Percentiles rank a stretch among this genome's conserved stretches.
phyloP scores from a whole-genome alignment of 2,888 invertebrate genomes.

The Taphrorychus bicolor region DNA sequence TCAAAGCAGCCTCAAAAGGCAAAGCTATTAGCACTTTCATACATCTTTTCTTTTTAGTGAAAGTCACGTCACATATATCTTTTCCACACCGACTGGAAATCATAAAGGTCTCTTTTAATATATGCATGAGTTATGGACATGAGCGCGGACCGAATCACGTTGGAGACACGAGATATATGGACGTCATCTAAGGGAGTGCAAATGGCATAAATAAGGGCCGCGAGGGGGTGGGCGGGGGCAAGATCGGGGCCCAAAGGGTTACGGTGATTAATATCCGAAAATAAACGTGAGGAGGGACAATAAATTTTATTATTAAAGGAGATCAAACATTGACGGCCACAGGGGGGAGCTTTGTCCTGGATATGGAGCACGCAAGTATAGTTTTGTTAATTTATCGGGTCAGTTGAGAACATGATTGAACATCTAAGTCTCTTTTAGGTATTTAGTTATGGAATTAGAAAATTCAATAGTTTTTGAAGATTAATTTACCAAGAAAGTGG shows the following conservation, averaged over 20 bases:
- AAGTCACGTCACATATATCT: conserved; percentile 39
- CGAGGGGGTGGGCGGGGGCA: conserved; percentile 8
- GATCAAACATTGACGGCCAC: conserved; percentile 37
- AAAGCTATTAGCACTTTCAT: conserved; percentile 41
- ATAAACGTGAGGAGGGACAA: conserved; percentile 40
- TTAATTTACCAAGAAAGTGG: too few species aligned
- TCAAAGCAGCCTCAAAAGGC: conserved; percentile 34
- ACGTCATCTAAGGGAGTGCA: conserved; percentile 37
- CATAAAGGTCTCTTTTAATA: conserved; percentile 42
- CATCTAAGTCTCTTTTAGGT: too few species aligned
- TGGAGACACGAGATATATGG: conserved; percentile 38
- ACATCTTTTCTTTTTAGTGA: conserved; percentile 37
- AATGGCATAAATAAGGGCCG: conserved; percentile 31
- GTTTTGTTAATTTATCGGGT: too few species aligned
- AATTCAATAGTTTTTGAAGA: too few species aligned
- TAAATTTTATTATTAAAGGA: conserved; percentile 35
- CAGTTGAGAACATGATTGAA: too few species aligned
- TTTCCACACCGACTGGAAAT: conserved; percentile 38
- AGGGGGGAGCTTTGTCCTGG: too few species aligned
- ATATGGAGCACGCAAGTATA: too few species aligned
- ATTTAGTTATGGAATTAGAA: too few species aligned
- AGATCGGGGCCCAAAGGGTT: conserved; percentile 36
- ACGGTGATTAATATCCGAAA: conserved; percentile 41
- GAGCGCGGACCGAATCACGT: conserved; percentile 29
- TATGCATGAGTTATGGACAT: conserved; percentile 42